Percentiles rank a stretch among this genome's conserved stretches.
Conservation (phyloP, 2,797 vertebrate genomes). For the Falco concolor region DNA sequence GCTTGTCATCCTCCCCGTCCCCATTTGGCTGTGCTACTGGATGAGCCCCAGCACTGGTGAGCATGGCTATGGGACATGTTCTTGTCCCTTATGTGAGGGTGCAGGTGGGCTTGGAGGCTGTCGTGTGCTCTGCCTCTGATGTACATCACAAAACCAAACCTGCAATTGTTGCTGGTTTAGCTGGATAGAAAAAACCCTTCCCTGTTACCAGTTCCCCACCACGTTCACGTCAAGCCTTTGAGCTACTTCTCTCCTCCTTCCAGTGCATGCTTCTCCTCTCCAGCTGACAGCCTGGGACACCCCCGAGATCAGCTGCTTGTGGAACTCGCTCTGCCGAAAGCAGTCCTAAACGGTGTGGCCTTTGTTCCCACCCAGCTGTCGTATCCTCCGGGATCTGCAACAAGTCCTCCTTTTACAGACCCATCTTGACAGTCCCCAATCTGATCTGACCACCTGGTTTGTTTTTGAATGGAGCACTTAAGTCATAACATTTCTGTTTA, state of each 20-base stretch:
- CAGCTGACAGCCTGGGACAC: conserved; percentile 16
- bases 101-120: not conserved
- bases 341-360: not conserved
- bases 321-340: not conserved
- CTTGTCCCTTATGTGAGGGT: not conserved
- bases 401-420: conserved; percentile 44
- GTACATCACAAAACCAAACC: not conserved
- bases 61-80: not conserved
- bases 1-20: not conserved
- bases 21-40: not conserved
- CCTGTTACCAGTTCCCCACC: not conserved
- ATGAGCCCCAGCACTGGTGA: not conserved
- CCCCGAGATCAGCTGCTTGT: not conserved
- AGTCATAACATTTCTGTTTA: conserved; percentile 74
- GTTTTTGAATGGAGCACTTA: conserved; percentile 60
- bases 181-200: not conserved
- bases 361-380: conserved; percentile 54
- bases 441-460: conserved; percentile 72
- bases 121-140: not conserved
- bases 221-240: not conserved
- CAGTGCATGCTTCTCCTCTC: not conserved
- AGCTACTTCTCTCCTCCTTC: not conserved
- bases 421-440: conserved; percentile 56
- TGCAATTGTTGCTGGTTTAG: not conserved
- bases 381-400: conserved; percentile 28